Evolutionary conservation across 2,113 vertebrate genomes (phyloP).

Genomic region (Canis aureus): DNA sequence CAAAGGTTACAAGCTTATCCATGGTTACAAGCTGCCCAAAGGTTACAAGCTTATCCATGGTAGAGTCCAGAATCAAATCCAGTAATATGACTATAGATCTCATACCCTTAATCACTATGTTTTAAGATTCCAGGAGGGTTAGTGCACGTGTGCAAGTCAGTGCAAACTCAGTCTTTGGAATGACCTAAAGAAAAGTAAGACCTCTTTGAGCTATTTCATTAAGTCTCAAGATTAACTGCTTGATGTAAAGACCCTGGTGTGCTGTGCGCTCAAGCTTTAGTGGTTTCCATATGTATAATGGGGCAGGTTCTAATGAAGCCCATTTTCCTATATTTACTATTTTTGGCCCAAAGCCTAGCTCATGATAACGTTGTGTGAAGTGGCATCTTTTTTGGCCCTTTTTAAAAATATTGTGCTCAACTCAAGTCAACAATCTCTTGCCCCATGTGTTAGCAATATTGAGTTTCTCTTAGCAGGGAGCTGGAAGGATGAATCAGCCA

Average conservation of each 20-base stretch:
- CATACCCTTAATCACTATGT: neutral
- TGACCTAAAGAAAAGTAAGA: neutral
- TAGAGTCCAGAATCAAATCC: no score
- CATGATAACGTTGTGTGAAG: neutral
- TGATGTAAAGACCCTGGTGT: neutral
- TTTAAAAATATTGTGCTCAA: neutral
- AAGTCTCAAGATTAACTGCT: neutral
- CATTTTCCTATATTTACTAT: neutral
- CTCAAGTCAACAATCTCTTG: neutral
- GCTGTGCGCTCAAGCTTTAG: no score
- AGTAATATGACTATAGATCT: neutral
- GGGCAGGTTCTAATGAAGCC: neutral
- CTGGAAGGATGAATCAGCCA: neutral
- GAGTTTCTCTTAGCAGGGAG: neutral
- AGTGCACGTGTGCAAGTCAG: fast-evolving
- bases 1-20: neutral
- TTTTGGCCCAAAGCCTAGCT: constrained; percentile 36
- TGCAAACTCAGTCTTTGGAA: neutral
- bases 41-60: fast-evolving
- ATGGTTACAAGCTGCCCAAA: fast-evolving
- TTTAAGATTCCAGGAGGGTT: neutral
- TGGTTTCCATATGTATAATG: neutral
- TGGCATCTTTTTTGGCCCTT: neutral
- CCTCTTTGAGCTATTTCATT: neutral
- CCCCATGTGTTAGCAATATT: neutral